Evolutionary conservation across 2,113 vertebrate species (phyloP), one percentile per base, ranked within the genome.

Genomic region (Campylorhamphus procurvoides): DNA sequence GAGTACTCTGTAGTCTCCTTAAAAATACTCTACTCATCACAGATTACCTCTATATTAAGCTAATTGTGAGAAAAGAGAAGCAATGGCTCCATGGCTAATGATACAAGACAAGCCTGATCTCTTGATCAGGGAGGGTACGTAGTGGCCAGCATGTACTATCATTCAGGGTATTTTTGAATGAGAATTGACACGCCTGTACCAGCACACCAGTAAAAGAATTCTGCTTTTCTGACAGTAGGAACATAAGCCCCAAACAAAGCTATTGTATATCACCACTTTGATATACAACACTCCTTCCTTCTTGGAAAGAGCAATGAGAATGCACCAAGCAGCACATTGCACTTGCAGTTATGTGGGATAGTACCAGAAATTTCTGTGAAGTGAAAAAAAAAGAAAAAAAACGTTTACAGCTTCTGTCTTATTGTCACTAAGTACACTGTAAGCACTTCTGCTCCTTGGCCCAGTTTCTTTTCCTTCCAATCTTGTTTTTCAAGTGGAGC

Each of bases 401-500:
- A 22, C 12, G 39, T 29, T 49, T 80, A 44, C 3, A 71, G 29
- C 11, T 59, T 81, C 35, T 83, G 28, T 49, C 42, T 66, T 53
- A 67, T 4, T 68, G 25, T 66, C 75, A 83, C 23, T 42, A 80
- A 74, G 62, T 53, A 66, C 29, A 91, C 62, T 63, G 55, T 42
- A 69, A 85, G 62, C n/a, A 64, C 11, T 84, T 0, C 0, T 64
- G 62, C 31, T 92, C 40, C 12, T 78, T n/a, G 42, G 55, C 72
- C 75, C 85, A 80, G 63, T 85, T 91, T 84, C 59, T 77, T 80
- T 71, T 67, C 47, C 59, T 91, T 76, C 75, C 67, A 73, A 5
- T 52, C 84, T 69, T 86, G 64, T 91, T 96, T 92, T 90, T 89
- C 82, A 69, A 91, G 52, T 67, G 39, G 55, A 85, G 39, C 55